Base-by-base conservation (phyloP, 2,888 invertebrate genomes). In the Folsomia manolachei region DNA sequence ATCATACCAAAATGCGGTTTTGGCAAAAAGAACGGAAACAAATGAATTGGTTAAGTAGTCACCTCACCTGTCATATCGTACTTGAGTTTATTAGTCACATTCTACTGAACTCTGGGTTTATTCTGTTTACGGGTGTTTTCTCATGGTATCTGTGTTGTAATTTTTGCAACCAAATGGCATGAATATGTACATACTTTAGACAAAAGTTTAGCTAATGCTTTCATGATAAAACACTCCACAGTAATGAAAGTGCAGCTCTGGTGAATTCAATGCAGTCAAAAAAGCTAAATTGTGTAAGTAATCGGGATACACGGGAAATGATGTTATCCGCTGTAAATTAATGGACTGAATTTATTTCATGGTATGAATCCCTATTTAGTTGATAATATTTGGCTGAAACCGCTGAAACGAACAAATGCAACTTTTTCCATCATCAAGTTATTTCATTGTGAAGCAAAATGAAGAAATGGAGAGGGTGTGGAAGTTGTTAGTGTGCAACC, bases 1-100 rank as follows among this genome's bases (percentile, higher is more conserved):
- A 14, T 39, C 39, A 4, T 9, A 39, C 39, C 39, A 39, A 39
- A 39, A 39, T 39, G 39, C 39, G 39, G 39, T 39, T 14, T 39
- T 39, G 7, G 39, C 39, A n/a, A n/a, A n/a, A 39, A 39, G 4
- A 39, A 39, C 14, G 14, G 39, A n/a, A n/a, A 4, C 39, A 39
- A 39, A 39, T 39, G 39, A 39, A 39, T 39, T 39, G 14, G 39
- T 39, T 39, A 39, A 39, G 39, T 39, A 39, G 39, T 39, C 39
- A 39, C 39, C 39, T 39, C 39, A 39, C 39, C 39, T 39, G 39
- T 39, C 39, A 39, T 39, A 39, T 39, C 39, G 4, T 39, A 4
- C 39, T 39, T 39, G 39, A 39, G 39, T 65, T 71, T 65, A 71
- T 71, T 71, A 71, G 71, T 71, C 71, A 66, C 71, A 60, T 60